Evolutionary conservation across 2,797 vertebrate species (phyloP).

Genomic region (Acanthiza pusilla): DNA sequence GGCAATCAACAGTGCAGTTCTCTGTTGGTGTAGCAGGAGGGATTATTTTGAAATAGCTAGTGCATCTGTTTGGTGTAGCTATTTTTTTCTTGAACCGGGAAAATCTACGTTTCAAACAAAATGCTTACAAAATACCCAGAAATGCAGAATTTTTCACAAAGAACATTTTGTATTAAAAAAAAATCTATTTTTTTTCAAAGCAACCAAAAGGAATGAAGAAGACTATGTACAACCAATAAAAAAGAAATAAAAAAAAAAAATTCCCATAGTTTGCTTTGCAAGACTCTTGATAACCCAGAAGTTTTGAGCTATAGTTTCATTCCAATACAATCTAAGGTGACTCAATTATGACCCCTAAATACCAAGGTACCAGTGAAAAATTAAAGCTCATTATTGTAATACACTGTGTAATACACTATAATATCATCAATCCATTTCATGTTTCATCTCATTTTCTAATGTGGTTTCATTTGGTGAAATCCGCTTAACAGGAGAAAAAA

Average conservation of each 20-base stretch:
- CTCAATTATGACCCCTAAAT: background rate
- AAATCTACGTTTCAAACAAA: background rate
- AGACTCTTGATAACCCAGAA: background rate
- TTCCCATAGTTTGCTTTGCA: background rate
- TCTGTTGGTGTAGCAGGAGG: conserved; percentile 9
- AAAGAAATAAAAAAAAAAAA: background rate
- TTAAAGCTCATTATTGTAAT: background rate
- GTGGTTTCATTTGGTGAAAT: background rate
- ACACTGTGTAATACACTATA: background rate
- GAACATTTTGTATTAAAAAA: background rate
- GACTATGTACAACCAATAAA: background rate
- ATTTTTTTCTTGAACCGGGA: conserved; percentile 43
- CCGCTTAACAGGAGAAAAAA: background rate
- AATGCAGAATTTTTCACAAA: background rate
- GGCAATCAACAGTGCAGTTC: conserved; percentile 32
- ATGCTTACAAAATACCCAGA: background rate
- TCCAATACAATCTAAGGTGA: background rate
- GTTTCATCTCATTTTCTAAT: background rate
- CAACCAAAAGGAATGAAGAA: background rate
- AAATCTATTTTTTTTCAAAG: background rate
- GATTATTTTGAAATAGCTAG: conserved; percentile 49
- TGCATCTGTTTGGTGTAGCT: conserved; percentile 52
- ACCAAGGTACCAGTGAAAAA: background rate
- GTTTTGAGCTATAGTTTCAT: conserved; percentile 9
- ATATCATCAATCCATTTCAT: background rate